Evolutionary conservation across 2,113 vertebrate species (phyloP).

Genomic region (Malaclemys terrapin): DNA sequence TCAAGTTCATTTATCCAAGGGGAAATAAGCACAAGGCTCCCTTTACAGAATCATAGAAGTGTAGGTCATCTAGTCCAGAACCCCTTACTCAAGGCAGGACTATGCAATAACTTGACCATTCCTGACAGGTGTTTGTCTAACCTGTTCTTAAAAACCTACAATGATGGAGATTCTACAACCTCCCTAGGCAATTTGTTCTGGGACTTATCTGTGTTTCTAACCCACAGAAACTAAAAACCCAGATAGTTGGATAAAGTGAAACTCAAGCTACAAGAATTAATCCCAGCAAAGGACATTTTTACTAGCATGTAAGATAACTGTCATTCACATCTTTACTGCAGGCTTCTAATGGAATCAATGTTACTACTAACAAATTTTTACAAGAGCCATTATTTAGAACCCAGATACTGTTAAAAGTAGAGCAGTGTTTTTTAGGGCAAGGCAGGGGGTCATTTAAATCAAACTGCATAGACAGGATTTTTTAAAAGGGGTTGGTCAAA

Average conservation of each 20-base stretch:
- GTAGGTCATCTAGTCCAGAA: not conserved
- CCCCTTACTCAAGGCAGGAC: not conserved
- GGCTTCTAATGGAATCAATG: not conserved
- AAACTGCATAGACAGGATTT: not conserved
- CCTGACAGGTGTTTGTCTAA: not conserved
- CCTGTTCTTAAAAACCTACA: not conserved
- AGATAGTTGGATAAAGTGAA: slow-evolving; percentile 1
- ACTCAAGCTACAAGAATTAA: slow-evolving; percentile 10
- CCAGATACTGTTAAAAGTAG: slow-evolving; percentile 4
- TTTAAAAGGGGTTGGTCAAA: not conserved
- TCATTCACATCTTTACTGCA: not conserved
- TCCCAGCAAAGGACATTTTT: not conserved
- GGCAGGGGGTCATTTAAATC: not conserved
- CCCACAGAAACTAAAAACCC: slow-evolving; percentile 14
- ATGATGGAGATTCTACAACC: not conserved
- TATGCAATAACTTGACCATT: not conserved
- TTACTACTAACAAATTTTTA: not conserved
- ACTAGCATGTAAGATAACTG: not conserved
- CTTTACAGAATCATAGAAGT: not conserved
- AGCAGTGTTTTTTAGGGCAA: not conserved
- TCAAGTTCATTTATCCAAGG: not conserved
- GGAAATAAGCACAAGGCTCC: not conserved
- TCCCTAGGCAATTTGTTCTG: not conserved
- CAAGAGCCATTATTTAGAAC: not conserved
- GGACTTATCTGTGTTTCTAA: not conserved